These are phyloP conservation scores for Myotis brandtii DNA, from an alignment of 2,113 vertebrate species.

Conservation along the genomic window DNA sequence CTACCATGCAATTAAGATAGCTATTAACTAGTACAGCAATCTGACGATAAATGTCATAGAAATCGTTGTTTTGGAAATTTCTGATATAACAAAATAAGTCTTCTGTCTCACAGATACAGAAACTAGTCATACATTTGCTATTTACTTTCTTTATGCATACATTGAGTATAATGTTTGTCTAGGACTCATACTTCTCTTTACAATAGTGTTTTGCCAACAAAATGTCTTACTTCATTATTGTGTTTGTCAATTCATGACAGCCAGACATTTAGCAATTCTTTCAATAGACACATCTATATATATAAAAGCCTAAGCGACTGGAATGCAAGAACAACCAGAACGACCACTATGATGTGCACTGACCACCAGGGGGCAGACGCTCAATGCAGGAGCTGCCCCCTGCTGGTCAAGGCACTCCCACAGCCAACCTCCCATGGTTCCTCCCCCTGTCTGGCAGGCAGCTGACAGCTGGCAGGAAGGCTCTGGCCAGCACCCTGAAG, in stretches of 20 bases:
- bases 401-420: no score
- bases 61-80: not conserved
- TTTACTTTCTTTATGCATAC: not conserved
- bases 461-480: no score
- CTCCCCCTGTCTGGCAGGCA: no score
- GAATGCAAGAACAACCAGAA: no score
- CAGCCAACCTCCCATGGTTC: no score
- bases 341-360: no score
- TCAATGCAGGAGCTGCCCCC: no score
- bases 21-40: not conserved
- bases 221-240: not conserved
- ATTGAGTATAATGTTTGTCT: not conserved
- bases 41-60: not conserved
- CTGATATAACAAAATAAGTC: not conserved
- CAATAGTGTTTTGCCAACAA: not conserved
- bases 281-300: not conserved
- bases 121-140: not conserved
- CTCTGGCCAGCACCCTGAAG: no score
- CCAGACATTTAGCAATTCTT: not conserved
- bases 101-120: conserved; percentile 4
- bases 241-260: not conserved
- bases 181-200: not conserved
- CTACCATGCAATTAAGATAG: not conserved
- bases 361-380: no score
- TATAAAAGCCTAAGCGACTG: no score